A percentile compares a stretch with the other conserved stretches of the same genome.
Conservation (phyloP, 2,797 vertebrate species). For the Microhierax caerulescens region DNA sequence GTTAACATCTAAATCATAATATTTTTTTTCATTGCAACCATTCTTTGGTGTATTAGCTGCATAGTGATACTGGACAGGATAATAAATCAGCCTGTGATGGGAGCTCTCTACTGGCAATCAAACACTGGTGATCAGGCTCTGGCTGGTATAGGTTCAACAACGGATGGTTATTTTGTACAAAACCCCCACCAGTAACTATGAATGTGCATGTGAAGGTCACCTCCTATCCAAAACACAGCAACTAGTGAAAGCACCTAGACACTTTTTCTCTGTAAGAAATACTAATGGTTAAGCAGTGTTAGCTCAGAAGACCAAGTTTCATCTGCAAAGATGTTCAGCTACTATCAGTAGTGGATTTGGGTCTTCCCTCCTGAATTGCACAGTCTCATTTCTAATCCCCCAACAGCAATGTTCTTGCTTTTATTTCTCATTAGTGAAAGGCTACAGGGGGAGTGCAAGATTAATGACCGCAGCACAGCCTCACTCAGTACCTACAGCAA, state of each 20-base stretch:
- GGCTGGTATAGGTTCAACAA: neutral
- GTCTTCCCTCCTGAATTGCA: neutral
- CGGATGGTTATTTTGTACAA: neutral
- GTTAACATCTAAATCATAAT: neutral
- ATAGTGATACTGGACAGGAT: neutral
- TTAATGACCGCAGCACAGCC: conserved; percentile 45
- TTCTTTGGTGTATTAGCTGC: neutral
- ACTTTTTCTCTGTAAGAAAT: neutral
- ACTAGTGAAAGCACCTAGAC: neutral
- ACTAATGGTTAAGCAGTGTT: neutral
- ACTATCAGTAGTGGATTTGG: neutral
- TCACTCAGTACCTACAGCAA: conserved; percentile 35
- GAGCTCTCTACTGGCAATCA: neutral
- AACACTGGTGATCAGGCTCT: neutral
- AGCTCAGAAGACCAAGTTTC: neutral
- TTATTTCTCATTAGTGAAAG: conserved; percentile 42
- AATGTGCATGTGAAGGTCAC: neutral
- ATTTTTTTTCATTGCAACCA: neutral
- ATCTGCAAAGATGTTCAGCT: neutral
- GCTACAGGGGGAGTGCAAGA: conserved; percentile 26
- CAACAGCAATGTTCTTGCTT: neutral
- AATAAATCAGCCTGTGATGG: neutral
- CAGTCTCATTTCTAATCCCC: neutral
- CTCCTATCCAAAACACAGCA: neutral
- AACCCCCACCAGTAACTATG: fast-evolving